Conservation (phyloP, 1,140 invertebrate species). For the Zaprionus lachaisei region DNA sequence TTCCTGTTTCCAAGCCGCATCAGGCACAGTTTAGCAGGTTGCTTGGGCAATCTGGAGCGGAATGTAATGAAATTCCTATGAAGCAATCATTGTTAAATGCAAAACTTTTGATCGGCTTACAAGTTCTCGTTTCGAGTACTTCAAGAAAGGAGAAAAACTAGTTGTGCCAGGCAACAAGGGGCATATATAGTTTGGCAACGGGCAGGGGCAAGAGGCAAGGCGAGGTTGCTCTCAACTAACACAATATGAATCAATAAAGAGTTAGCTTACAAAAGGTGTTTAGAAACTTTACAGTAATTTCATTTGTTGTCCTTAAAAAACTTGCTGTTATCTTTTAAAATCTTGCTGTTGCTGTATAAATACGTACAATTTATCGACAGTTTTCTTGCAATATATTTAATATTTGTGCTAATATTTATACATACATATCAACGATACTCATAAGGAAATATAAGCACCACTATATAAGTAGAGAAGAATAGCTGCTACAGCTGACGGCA, state of each 20-base stretch:
- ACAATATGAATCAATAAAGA: not conserved
- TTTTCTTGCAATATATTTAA: not conserved
- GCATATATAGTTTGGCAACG: no score
- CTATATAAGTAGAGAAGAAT: no score
- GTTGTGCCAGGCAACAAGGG: not conserved
- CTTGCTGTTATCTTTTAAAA: not conserved
- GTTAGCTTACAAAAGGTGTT: not conserved
- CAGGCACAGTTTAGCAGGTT: not conserved
- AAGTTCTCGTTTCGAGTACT: not conserved
- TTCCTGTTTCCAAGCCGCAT: not conserved
- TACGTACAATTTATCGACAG: not conserved
- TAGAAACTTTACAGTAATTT: not conserved
- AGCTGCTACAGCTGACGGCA: no score
- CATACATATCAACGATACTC: no score
- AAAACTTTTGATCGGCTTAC: conserved; percentile 4
- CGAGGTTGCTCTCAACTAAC: not conserved
- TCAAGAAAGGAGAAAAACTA: not conserved
- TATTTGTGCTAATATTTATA: no score
- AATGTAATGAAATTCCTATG: not conserved
- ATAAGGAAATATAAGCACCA: no score
- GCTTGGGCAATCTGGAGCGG: not conserved
- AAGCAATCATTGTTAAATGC: conserved; percentile 6
- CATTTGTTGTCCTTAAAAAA: not conserved
- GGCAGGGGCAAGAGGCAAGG: not conserved
- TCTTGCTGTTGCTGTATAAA: no score